Conservation (phyloP, 2,797 vertebrate species). For the Somateria mollissima region DNA sequence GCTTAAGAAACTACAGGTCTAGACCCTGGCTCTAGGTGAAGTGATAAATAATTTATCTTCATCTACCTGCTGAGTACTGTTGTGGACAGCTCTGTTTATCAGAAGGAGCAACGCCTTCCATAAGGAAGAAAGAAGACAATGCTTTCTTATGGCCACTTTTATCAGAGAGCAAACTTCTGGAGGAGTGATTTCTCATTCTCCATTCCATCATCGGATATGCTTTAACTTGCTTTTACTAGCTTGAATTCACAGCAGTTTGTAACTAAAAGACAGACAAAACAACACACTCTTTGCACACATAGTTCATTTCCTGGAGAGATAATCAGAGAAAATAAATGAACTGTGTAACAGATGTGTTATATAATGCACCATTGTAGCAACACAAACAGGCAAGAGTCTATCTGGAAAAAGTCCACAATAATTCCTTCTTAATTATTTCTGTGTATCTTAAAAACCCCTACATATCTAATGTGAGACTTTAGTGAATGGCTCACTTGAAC, state of each 20-base stretch:
- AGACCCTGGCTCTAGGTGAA: background rate
- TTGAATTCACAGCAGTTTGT: conserved; percentile 8
- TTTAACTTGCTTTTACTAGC: conserved; percentile 7
- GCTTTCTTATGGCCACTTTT: background rate
- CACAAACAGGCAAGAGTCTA: background rate
- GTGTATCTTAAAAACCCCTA: background rate
- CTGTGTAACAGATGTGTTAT: conserved; percentile 32
- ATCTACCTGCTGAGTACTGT: background rate
- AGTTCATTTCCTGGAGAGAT: conserved; percentile 43
- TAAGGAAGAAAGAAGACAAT: background rate
- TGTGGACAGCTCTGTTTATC: background rate
- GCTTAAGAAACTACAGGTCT: background rate
- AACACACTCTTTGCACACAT: conserved; percentile 20
- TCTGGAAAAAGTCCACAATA: conserved; percentile 6
- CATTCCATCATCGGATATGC: background rate
- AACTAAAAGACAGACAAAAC: conserved; percentile 58
- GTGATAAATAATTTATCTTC: background rate
- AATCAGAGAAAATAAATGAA: conserved; percentile 50
- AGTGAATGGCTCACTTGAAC: background rate
- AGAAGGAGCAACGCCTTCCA: background rate
- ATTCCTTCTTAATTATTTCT: conserved; percentile 35
- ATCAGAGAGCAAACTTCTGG: background rate
- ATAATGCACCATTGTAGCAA: background rate
- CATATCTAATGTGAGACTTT: background rate
- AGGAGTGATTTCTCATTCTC: background rate